phyloP scores from a whole-genome alignment of 1,140 invertebrate species.

The Melitaea cinxia region DNA sequence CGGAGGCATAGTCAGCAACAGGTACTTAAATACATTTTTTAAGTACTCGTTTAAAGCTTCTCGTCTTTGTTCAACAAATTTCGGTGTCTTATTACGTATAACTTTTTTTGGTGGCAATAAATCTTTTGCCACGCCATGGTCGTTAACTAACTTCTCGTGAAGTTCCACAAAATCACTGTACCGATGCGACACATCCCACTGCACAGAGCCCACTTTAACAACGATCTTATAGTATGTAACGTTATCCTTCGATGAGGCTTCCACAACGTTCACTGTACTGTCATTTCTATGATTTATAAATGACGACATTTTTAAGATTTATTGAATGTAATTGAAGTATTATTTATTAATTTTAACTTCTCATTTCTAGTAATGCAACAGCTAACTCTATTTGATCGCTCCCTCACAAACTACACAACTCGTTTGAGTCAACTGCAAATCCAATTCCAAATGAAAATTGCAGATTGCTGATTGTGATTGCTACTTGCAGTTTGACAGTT shows the following conservation, averaged over 20 bases:
- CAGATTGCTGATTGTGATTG: too few relatives aligned
- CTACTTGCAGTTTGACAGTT: too few relatives aligned
- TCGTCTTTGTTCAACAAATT: conserved; percentile 92
- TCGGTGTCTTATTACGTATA: conserved; percentile 84
- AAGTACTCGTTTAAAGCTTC: conserved; percentile 91
- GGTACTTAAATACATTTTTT: conserved; percentile 87
- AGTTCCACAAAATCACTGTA: conserved; percentile 95
- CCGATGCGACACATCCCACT: conserved; percentile 91
- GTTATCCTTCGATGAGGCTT: conserved; percentile 70
- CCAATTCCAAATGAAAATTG: not conserved
- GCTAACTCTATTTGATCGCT: conserved; percentile 12
- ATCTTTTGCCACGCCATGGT: conserved; percentile 91
- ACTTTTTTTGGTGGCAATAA: conserved; percentile 95
- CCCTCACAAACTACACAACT: conserved; percentile 1
- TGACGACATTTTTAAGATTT: conserved; percentile 57
- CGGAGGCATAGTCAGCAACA: conserved; percentile 88
- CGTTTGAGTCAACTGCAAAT: not conserved
- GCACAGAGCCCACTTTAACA: conserved; percentile 84
- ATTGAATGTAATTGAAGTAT: not conserved
- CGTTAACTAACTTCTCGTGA: conserved; percentile 90
- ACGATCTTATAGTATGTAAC: conserved; percentile 79
- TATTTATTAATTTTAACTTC: conserved; percentile 3
- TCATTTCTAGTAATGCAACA: conserved; percentile 27
- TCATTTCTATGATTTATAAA: conserved; percentile 71
- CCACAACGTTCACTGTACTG: conserved; percentile 68